A percentile compares a stretch with the other conserved stretches of the same genome.
phyloP scores from a whole-genome alignment of 2,113 vertebrate species.

The Takifugu flavidus region DNA sequence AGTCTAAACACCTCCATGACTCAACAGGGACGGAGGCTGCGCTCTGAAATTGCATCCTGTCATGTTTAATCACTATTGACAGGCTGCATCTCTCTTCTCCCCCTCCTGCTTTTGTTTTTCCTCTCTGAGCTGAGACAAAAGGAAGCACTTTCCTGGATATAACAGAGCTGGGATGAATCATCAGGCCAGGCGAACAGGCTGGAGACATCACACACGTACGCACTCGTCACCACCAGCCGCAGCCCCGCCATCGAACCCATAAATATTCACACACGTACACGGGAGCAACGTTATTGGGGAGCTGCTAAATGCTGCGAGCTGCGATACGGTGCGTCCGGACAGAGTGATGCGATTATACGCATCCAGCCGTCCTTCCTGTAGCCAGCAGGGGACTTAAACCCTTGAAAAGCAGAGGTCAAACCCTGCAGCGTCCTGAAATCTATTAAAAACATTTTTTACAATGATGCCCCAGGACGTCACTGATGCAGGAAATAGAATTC shows the following conservation, averaged over 20 bases:
- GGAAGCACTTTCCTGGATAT: conserved; percentile 44
- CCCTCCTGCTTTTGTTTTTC: conserved; percentile 29
- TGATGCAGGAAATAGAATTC: too few relatives aligned
- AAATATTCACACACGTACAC: conserved; percentile 4
- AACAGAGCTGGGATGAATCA: conserved; percentile 74
- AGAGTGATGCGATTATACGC: too few relatives aligned
- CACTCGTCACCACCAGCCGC: conserved; percentile 16
- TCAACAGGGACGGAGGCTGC: conserved; percentile 12
- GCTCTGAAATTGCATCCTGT: conserved; percentile 65
- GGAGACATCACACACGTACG: conserved; percentile 2
- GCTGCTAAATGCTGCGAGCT: not conserved
- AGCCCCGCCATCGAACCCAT: conserved; percentile 14
- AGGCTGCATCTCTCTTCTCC: conserved; percentile 39
- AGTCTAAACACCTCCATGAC: conserved; percentile 34
- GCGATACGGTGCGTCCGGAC: too few relatives aligned
- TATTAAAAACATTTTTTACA: too few relatives aligned
- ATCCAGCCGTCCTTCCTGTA: too few relatives aligned
- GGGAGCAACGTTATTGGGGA: too few relatives aligned
- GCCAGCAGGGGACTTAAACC: too few relatives aligned
- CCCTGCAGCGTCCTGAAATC: too few relatives aligned
- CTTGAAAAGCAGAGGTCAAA: too few relatives aligned
- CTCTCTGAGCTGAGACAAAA: conserved; percentile 49
- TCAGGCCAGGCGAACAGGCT: conserved; percentile 33
- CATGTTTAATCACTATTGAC: conserved; percentile 68
- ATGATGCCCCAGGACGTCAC: too few relatives aligned